Conservation (phyloP, 2,113 vertebrate genomes). For the Eonycteris spelaea region DNA sequence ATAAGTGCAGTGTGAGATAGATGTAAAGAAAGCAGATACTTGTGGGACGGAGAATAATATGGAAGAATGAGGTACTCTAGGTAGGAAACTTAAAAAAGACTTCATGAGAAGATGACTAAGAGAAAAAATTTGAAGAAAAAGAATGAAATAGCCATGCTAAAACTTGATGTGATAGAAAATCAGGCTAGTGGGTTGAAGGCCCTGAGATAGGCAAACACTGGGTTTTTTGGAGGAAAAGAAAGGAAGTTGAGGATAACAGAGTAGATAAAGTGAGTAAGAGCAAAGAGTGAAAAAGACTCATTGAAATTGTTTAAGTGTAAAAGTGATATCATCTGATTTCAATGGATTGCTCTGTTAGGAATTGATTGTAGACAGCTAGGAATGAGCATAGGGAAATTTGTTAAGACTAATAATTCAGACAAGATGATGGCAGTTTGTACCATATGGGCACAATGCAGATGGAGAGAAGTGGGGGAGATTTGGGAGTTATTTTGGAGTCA, state of each 20-base stretch:
- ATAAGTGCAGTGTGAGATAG: background rate
- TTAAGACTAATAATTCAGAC: background rate
- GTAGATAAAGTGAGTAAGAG: background rate
- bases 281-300: background rate
- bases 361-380: background rate
- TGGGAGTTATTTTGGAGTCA: constrained; percentile 7
- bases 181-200: background rate
- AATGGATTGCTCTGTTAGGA: background rate
- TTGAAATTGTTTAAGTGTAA: background rate
- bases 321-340: background rate
- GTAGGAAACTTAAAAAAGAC: background rate
- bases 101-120: background rate
- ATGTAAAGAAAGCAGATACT: background rate
- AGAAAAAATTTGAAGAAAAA: background rate
- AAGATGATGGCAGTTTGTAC: background rate
- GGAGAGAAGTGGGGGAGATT: background rate
- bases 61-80: background rate
- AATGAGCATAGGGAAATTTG: background rate
- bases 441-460: background rate
- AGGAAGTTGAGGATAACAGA: background rate
- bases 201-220: background rate
- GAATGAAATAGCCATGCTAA: background rate
- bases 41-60: background rate
- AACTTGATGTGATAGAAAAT: background rate
- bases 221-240: background rate